Conservation (phyloP, 1,140 invertebrate species). For the Spodoptera frugiperda region DNA sequence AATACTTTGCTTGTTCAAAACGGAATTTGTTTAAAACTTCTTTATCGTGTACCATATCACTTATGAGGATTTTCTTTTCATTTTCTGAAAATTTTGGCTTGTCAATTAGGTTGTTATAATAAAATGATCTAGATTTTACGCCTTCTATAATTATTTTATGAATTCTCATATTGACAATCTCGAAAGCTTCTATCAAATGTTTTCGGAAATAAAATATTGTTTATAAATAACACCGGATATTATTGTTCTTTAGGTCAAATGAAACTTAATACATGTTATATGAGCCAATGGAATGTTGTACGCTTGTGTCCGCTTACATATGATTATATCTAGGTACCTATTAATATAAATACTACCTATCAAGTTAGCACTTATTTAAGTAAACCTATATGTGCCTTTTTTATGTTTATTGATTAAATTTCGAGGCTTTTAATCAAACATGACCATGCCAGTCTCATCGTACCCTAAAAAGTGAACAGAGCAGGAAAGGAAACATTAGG, state of each 20-base stretch:
- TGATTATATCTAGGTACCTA: neutral
- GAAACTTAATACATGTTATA: slow-evolving; percentile 21
- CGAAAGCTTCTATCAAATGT: neutral
- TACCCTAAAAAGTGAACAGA: no score
- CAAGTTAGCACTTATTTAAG: neutral
- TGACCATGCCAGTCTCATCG: no score
- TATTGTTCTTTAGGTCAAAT: neutral
- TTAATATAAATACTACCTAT: neutral
- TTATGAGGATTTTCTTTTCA: no score
- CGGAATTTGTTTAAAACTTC: no score
- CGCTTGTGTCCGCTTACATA: neutral
- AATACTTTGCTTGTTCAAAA: neutral
- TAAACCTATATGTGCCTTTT: slow-evolving; percentile 23
- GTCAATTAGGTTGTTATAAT: neutral
- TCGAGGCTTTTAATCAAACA: no score
- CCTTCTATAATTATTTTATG: neutral
- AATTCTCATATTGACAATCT: neutral
- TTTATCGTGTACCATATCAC: neutral
- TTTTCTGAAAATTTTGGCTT: neutral
- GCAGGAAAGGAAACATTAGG: no score
- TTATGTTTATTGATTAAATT: no score
- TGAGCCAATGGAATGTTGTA: slow-evolving; percentile 15
- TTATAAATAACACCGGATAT: slow-evolving; percentile 2
- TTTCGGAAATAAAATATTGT: neutral
- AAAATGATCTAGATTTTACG: neutral